phyloP scores from a whole-genome alignment of 2,888 invertebrate species.

The Andrena bicolor region DNA sequence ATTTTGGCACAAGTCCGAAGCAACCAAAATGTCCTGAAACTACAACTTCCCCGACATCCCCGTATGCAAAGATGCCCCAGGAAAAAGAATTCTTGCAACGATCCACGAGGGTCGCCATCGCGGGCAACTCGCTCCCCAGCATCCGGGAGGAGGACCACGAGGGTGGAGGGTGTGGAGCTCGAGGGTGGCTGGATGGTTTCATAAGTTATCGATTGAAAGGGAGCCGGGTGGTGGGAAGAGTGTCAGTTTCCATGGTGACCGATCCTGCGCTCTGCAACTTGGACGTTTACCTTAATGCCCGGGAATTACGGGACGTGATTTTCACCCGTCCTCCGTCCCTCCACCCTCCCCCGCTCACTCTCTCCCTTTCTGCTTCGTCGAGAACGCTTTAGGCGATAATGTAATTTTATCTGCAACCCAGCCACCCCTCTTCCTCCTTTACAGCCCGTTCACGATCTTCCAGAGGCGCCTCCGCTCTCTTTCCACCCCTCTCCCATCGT shows the following conservation, averaged over 20 bases:
- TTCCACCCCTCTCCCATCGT: slow-evolving; percentile 12
- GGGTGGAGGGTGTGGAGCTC: slow-evolving; percentile 43
- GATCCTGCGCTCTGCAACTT: slow-evolving; percentile 80
- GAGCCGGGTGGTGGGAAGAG: slow-evolving; percentile 64
- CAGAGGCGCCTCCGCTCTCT: slow-evolving; percentile 24
- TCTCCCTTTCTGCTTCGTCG: slow-evolving; percentile 64
- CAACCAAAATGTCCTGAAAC: background rate
- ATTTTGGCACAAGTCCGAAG: background rate
- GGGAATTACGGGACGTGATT: slow-evolving; percentile 85
- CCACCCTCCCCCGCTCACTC: slow-evolving; percentile 47
- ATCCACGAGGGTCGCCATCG: slow-evolving; percentile 65
- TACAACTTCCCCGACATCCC: background rate
- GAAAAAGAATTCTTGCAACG: slow-evolving; percentile 17
- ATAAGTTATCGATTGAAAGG: slow-evolving; percentile 84
- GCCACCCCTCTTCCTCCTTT: slow-evolving; percentile 45
- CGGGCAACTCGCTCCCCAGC: slow-evolving; percentile 62
- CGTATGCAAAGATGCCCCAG: background rate
- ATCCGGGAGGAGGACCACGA: slow-evolving; percentile 60
- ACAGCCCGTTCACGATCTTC: slow-evolving; percentile 32
- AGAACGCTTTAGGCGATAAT: slow-evolving; percentile 83
- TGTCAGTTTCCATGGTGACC: slow-evolving; percentile 79
- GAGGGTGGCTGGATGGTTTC: slow-evolving; percentile 79
- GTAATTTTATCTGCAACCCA: slow-evolving; percentile 81
- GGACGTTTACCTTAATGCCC: slow-evolving; percentile 84
- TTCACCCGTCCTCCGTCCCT: slow-evolving; percentile 64